Evolutionary conservation across 2,888 invertebrate species (phyloP).

Genomic region (Rhaphigaster nebulosa): DNA sequence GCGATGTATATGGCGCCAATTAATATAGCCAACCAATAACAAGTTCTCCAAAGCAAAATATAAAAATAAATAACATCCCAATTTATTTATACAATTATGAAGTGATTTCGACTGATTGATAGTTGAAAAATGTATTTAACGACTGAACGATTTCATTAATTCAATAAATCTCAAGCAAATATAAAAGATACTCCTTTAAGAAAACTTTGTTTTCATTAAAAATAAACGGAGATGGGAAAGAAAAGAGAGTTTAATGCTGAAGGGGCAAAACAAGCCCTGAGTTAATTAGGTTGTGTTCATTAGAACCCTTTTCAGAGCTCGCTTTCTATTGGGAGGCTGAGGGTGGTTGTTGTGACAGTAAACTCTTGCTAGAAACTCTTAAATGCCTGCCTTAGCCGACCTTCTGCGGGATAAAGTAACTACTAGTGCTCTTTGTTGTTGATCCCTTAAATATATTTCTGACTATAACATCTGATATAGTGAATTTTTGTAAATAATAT

Average conservation of each 20-base stretch:
- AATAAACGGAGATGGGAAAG: neutral
- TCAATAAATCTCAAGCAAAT: neutral
- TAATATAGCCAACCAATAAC: too few species aligned
- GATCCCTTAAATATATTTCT: too few species aligned
- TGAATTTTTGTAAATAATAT: too few species aligned
- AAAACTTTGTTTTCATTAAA: slow-evolving; percentile 36
- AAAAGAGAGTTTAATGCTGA: slow-evolving; percentile 27
- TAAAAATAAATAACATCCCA: too few species aligned
- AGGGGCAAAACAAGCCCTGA: neutral
- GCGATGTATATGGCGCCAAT: too few species aligned
- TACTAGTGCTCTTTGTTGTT: too few species aligned
- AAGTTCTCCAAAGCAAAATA: too few species aligned
- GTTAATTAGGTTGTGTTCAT: slow-evolving; percentile 46
- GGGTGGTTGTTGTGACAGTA: slow-evolving; percentile 24
- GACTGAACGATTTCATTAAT: neutral
- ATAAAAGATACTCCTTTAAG: neutral
- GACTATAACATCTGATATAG: too few species aligned
- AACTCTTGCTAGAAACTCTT: slow-evolving; percentile 31
- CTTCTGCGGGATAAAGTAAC: neutral
- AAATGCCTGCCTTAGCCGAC: neutral
- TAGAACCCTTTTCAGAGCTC: slow-evolving; percentile 34
- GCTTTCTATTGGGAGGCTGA: neutral
- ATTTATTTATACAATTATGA: neutral
- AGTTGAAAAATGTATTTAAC: neutral
- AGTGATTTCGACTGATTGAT: neutral